A percentile compares a stretch with the other conserved stretches of the same genome.
Evolutionary conservation across 2,113 vertebrate species (phyloP).

Genomic region (Proterorhinus semilunaris): DNA sequence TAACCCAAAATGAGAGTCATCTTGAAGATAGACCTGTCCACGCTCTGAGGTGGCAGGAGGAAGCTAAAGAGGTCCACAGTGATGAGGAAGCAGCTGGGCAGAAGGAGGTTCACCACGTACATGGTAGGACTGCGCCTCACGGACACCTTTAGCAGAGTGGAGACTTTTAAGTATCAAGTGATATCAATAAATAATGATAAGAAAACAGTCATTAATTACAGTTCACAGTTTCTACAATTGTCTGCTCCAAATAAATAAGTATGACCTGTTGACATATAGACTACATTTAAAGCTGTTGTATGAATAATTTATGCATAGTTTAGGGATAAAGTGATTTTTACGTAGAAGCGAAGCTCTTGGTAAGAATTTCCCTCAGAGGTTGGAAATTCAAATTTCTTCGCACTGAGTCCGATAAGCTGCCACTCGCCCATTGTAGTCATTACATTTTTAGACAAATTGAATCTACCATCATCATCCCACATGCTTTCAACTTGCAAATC

Average conservation of each 20-base stretch:
- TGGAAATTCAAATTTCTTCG: background rate
- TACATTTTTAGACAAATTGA: background rate
- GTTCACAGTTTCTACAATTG: too few species aligned
- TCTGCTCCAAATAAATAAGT: too few species aligned
- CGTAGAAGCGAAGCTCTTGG: slow-evolving; percentile 38
- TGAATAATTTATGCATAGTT: background rate
- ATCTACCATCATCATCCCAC: background rate
- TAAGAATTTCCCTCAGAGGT: rapidly evolving
- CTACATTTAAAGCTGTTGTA: background rate
- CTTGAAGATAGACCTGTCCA: slow-evolving; percentile 76
- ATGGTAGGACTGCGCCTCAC: slow-evolving; percentile 58
- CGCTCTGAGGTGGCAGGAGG: slow-evolving; percentile 71
- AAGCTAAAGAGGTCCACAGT: slow-evolving; percentile 79
- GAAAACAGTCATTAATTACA: too few species aligned
- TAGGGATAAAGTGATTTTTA: slow-evolving; percentile 15
- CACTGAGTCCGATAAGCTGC: slow-evolving; percentile 57
- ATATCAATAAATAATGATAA: too few species aligned
- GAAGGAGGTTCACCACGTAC: slow-evolving; percentile 77
- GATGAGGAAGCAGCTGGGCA: slow-evolving; percentile 78
- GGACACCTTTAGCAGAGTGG: slow-evolving; percentile 24
- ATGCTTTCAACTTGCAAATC: rapidly evolving
- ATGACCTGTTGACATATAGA: too few species aligned
- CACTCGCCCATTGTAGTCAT: slow-evolving; percentile 73
- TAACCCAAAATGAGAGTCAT: slow-evolving; percentile 82
- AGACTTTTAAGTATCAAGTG: background rate